These are phyloP conservation scores for Amphiprion clarkii DNA, from an alignment of 2,797 vertebrate species.

Conservation along the genomic window DNA sequence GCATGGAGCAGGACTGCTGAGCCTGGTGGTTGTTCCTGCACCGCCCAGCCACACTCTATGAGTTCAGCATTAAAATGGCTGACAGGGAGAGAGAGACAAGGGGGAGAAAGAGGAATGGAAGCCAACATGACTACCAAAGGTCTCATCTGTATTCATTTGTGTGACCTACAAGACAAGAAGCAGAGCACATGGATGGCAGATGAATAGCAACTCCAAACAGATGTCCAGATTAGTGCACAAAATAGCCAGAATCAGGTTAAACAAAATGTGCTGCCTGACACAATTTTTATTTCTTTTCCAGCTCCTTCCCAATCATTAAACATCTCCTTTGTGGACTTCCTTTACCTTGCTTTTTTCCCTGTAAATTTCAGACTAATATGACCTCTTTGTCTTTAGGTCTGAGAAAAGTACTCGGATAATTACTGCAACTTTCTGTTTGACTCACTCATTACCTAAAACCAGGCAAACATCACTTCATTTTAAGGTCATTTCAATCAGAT, in stretches of 20 bases:
- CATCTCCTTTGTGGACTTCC: too few relatives aligned
- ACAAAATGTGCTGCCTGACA: neutral
- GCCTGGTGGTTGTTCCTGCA: constrained; percentile 54
- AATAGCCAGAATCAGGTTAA: neutral
- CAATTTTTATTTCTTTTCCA: neutral
- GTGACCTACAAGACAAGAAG: constrained; percentile 28
- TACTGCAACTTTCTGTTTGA: too few relatives aligned
- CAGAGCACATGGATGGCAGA: constrained; percentile 48
- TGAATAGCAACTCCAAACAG: constrained; percentile 7
- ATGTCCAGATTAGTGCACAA: constrained; percentile 1
- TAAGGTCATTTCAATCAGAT: too few relatives aligned
- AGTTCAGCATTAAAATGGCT: constrained; percentile 70
- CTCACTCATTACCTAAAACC: too few relatives aligned
- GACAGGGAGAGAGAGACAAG: constrained; percentile 24
- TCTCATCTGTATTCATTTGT: constrained; percentile 35
- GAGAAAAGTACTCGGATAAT: too few relatives aligned
- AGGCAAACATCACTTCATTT: too few relatives aligned
- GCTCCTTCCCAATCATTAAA: neutral
- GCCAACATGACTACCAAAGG: constrained; percentile 34
- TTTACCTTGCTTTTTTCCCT: too few relatives aligned
- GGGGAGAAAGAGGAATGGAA: constrained; percentile 4
- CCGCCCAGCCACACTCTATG: constrained; percentile 40
- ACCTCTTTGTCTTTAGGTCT: too few relatives aligned
- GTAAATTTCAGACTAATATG: too few relatives aligned
- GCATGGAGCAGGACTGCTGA: constrained; percentile 68